Conservation (phyloP, 2,888 invertebrate species). For the Acanthoscelides obtectus region DNA sequence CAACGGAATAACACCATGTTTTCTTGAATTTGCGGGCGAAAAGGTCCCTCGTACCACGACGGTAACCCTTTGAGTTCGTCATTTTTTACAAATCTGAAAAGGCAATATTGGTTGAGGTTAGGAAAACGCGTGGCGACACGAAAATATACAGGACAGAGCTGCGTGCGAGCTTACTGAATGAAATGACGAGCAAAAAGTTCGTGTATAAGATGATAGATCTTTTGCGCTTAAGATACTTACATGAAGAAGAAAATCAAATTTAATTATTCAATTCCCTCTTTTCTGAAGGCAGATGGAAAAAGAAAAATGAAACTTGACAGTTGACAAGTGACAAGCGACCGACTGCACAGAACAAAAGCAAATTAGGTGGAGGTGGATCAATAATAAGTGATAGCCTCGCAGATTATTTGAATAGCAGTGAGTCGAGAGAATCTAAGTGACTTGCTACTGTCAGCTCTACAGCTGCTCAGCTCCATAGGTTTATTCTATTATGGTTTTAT, state of each 20-base stretch:
- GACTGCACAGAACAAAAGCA: no score
- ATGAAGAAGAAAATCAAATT: neutral
- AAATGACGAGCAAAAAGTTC: neutral
- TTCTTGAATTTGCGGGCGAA: conserved; percentile 94
- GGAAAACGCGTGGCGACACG: neutral
- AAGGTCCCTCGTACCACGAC: conserved; percentile 97
- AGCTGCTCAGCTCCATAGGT: no score
- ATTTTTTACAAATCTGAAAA: conserved; percentile 55
- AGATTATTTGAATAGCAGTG: no score
- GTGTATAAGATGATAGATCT: neutral
- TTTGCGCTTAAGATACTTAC: neutral
- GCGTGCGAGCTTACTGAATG: neutral
- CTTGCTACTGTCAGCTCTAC: no score
- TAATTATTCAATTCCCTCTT: neutral
- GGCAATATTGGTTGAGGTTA: neutral
- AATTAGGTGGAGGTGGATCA: no score
- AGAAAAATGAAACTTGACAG: neutral
- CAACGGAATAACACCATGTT: conserved; percentile 91
- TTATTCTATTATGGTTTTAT: no score
- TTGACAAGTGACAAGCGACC: no score
- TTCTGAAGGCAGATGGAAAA: neutral
- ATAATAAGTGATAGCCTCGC: no score
- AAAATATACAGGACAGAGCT: neutral
- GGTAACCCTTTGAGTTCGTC: conserved; percentile 99
- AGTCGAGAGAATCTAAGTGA: no score